Evolutionary conservation across 2,113 vertebrate genomes (phyloP).

Genomic region (Pomatostomus ruficeps): DNA sequence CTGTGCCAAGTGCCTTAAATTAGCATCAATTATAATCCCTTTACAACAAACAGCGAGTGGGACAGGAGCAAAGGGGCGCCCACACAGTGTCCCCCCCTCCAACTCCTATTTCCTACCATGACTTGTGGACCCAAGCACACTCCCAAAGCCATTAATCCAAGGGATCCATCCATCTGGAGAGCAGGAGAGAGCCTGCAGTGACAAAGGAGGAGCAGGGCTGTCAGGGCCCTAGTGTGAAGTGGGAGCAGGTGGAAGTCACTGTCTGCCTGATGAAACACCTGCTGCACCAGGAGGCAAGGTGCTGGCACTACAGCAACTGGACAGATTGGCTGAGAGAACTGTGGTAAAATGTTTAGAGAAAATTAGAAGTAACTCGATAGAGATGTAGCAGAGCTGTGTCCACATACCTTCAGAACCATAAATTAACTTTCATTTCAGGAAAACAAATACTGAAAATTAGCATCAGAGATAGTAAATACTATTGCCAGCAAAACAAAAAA

Average conservation of each 20-base stretch:
- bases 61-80: neutral
- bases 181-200: neutral
- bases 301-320: neutral
- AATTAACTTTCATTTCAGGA: neutral
- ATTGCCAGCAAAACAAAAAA: neutral
- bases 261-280: neutral
- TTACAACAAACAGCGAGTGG: neutral
- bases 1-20: neutral
- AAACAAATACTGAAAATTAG: neutral
- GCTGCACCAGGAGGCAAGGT: neutral
- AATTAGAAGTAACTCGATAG: neutral
- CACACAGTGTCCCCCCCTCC: neutral
- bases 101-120: neutral
- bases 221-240: fast-evolving
- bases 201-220: neutral
- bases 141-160: neutral
- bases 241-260: neutral
- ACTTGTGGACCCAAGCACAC: neutral
- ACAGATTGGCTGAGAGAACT: neutral
- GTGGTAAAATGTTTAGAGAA: neutral
- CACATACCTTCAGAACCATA: neutral
- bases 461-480: neutral
- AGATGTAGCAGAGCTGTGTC: neutral
- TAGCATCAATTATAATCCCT: neutral
- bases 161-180: neutral